Base-by-base conservation (phyloP, 1,140 invertebrate species). In the Berghia stephanieae region DNA sequence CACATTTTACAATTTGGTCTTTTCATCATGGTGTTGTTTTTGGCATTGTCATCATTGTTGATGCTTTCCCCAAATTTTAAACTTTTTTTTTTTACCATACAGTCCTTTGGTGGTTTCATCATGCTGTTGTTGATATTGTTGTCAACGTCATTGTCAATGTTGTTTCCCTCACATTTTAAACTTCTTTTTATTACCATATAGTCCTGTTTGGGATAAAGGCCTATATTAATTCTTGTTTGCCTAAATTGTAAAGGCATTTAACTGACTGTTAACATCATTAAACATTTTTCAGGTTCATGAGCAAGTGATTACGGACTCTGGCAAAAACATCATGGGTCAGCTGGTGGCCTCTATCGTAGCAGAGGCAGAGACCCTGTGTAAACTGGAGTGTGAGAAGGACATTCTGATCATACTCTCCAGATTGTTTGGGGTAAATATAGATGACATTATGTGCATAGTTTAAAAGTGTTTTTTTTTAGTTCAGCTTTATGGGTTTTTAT, bases 261-360 rank as follows among this genome's bases (percentile, higher is more conserved):
- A n/a, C 13, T 13, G 46, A 49, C n/a, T 49, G 13, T n/a, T n/a
- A n/a, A n/a, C n/a, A n/a, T 63, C 27, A 18, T 63, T 27, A 63
- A 63, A 8, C 27, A 18, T 31, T 31, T 10, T 24, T 60, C 27
- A 76, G 74, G 74, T 76, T 38, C 74, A 76, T 68, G 74, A 76
- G 31, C 74, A 76, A 49, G 36, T 76, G 21, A 68, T 76, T 3
- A 38, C 74, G 46, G 74, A 76, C 52, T 60, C 60, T 21, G 74
- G 74, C 27, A 60, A 76, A 43, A 76, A 68, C 24, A 46, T 76
- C 24, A 46, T 68, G 18, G 46, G 67, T 42, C 67, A 76, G 42
- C 27, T 76, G 18, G 74, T 76, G 24, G 74, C 74, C 18, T 76
- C 74, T 27, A 76, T 76, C 34, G 43, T 67, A 1, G 74, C 74